Base-by-base conservation (phyloP, 2,797 vertebrate genomes). In the Spheniscus humboldti region DNA sequence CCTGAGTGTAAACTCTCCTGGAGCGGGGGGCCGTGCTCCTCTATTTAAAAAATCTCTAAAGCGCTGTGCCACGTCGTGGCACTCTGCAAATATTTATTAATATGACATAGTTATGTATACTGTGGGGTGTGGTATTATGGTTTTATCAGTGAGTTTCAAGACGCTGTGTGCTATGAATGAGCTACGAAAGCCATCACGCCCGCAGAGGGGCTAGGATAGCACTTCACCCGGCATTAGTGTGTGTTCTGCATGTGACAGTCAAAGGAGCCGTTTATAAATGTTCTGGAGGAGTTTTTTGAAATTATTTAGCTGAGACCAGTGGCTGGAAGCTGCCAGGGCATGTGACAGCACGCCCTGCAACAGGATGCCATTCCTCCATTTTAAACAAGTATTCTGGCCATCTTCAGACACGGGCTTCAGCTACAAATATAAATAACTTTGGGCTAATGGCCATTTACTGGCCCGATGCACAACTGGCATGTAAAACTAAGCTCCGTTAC, bases 71-170 rank as follows among this genome's bases (percentile, higher is more conserved):
- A 13, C 88, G 64, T 48, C 11, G 0, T 56, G 72, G 79, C 69
- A 88, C 45, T 68, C 57, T 71, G 83, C 76, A 86, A 94, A 93
- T 92, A 90, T 94, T 97, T 90, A 95, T 74, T 74, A 67, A 68
- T 59, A 39, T n/a, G 64, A 63, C 75, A 93, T 5, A n/a, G 78
- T 77, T 83, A 43, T 92, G 64, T 90, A 92, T 67, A 77, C 59
- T 56, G 27, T 35, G 52, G 83, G 48, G 35, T 74, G 72, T 74
- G 76, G 47, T 43, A 39, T 90, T 80, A 90, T 0, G 3, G 79
- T 80, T 96, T 95, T 84, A 96, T 94, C 79, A 90, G 73, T 7
- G 69, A 63, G 45, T 79, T 94, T 93, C 60, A 45, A 88, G 72
- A 83, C 59, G 60, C n/a, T 33, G 20, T 20, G 24, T 20, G 90